These are phyloP conservation scores for Forbesichthys papilliferus DNA, from an alignment of 2,113 vertebrate genomes.

Conservation along the genomic window DNA sequence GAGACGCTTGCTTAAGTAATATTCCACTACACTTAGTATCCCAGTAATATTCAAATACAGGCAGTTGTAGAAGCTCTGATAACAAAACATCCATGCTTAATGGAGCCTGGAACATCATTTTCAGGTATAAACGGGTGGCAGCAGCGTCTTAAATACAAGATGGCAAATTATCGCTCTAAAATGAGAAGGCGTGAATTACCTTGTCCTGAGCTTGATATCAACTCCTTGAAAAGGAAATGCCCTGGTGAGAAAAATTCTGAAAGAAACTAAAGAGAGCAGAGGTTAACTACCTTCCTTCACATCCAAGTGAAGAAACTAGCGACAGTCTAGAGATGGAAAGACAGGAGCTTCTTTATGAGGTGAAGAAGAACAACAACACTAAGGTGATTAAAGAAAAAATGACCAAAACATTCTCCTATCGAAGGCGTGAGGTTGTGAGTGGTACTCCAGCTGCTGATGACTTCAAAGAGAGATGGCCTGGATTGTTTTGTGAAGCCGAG, in stretches of 20 bases:
- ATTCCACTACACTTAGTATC: conserved; percentile 37
- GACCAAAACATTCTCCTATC: conserved; percentile 38
- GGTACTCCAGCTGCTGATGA: conserved; percentile 22
- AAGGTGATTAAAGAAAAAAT: conserved; percentile 34
- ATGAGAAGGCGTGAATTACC: conserved; percentile 29
- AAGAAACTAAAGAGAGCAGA: conserved; percentile 50
- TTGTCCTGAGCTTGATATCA: conserved; percentile 47
- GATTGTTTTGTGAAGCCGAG: background rate
- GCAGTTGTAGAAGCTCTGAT: conserved; percentile 31
- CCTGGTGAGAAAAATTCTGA: conserved; percentile 36
- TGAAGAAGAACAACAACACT: conserved; percentile 41
- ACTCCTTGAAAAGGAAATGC: conserved; percentile 48
- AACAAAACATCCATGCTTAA: conserved; percentile 34
- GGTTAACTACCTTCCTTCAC: conserved; percentile 52
- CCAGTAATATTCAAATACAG: conserved; percentile 23
- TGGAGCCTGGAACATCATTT: conserved; percentile 29
- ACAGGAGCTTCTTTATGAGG: conserved; percentile 23
- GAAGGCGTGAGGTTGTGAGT: conserved; percentile 42
- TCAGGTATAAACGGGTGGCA: conserved; percentile 39
- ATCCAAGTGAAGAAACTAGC: conserved; percentile 42
- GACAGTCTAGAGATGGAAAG: conserved; percentile 38
- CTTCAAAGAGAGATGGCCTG: conserved; percentile 37
- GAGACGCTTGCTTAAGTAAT: conserved; percentile 39
- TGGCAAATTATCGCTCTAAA: conserved; percentile 38
- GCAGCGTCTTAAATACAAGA: conserved; percentile 42